phyloP scores from a whole-genome alignment of 2,888 invertebrate genomes.

The Dyspetes luteomarginatus region DNA sequence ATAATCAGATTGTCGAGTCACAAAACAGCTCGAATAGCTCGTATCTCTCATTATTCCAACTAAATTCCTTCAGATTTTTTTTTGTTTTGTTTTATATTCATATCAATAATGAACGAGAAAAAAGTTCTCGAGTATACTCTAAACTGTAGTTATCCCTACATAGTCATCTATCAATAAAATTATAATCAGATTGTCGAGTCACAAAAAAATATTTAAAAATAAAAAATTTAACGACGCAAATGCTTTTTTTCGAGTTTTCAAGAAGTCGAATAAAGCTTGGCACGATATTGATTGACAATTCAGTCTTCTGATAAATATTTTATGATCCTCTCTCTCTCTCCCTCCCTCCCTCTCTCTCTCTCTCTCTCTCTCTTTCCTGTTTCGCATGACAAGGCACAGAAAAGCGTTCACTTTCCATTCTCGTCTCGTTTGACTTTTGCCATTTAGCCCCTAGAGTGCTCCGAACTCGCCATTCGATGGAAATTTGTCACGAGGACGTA shows the following conservation, averaged over 20 bases:
- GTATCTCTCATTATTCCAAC: neutral
- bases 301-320: slow-evolving; percentile 32
- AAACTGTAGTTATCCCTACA: too few species aligned
- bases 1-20: too few species aligned
- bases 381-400: slow-evolving; percentile 8
- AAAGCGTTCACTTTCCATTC: slow-evolving; percentile 47
- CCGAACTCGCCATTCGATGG: slow-evolving; percentile 64
- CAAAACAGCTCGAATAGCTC: too few species aligned
- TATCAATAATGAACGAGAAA: too few species aligned
- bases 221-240: too few species aligned
- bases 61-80: neutral
- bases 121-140: too few species aligned
- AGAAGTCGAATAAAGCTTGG: slow-evolving; percentile 9
- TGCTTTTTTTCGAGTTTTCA: neutral
- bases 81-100: too few species aligned
- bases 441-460: slow-evolving; percentile 66
- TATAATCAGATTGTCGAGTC: too few species aligned
- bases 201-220: too few species aligned
- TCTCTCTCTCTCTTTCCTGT: slow-evolving; percentile 21
- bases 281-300: slow-evolving; percentile 17
- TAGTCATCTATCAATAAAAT: too few species aligned
- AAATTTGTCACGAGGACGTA: slow-evolving; percentile 54
- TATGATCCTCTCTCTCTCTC: slow-evolving; percentile 19
- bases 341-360: slow-evolving; percentile 17
- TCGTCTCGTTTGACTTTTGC: slow-evolving; percentile 67